These are phyloP conservation scores for Champsocephalus esox DNA, from an alignment of 2,797 vertebrate species.

Conservation along the genomic window DNA sequence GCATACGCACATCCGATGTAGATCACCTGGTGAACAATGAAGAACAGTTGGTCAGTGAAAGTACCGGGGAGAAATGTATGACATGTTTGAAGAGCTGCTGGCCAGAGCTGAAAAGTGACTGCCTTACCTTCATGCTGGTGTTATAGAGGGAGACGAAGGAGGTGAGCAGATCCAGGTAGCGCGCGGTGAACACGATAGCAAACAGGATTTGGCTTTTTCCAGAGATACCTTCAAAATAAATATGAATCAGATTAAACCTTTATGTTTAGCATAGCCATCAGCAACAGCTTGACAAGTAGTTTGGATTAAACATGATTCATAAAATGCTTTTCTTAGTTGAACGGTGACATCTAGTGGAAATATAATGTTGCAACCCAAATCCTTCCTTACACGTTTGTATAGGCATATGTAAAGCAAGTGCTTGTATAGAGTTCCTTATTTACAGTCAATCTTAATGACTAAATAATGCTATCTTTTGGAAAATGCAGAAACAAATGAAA, in stretches of 20 bases:
- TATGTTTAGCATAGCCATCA: neutral
- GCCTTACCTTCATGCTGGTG: conserved; percentile 95
- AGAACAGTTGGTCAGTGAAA: neutral
- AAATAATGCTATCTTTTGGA: neutral
- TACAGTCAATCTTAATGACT: neutral
- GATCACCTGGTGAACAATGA: conserved; percentile 86
- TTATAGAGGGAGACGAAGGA: conserved; percentile 99
- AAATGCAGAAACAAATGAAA: neutral
- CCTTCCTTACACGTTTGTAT: neutral
- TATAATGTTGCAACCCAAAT: neutral
- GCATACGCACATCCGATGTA: conserved; percentile 95
- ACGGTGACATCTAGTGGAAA: conserved; percentile 70
- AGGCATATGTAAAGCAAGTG: neutral
- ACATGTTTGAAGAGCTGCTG: neutral
- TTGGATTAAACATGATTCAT: neutral
- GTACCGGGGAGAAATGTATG: neutral
- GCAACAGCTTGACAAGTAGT: neutral
- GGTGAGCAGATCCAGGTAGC: conserved; percentile 97
- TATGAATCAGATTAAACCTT: conserved; percentile 13
- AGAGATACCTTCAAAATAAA: conserved; percentile 91
- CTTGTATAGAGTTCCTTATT: neutral
- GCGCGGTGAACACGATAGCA: conserved; percentile 96
- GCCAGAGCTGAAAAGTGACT: neutral
- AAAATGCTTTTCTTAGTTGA: conserved; percentile 1
- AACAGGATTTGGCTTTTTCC: conserved; percentile 99